These are phyloP conservation scores for Gymnoscopelus microlampas DNA, from an alignment of 2,797 vertebrate genomes.

Conservation along the genomic window DNA sequence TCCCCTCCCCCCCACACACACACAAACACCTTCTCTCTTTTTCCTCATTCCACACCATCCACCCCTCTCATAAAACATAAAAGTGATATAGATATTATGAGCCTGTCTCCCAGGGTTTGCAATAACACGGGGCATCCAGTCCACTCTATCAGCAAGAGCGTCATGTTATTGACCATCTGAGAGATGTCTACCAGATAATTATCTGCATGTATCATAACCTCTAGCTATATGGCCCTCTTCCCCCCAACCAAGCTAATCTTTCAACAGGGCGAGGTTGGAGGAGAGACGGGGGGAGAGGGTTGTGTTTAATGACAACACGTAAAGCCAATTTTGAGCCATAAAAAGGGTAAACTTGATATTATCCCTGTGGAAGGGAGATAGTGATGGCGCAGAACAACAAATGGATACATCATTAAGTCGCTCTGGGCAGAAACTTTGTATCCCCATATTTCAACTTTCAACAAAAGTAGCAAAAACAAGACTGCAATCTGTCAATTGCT, in stretches of 20 bases:
- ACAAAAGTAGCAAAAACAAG: too few species aligned
- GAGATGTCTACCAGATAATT: constrained; percentile 66
- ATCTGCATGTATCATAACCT: constrained; percentile 62
- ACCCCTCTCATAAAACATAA: not conserved
- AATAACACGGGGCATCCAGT: constrained; percentile 48
- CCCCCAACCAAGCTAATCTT: constrained; percentile 48
- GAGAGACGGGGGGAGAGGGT: too few species aligned
- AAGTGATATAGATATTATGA: constrained; percentile 23
- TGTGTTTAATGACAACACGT: constrained; percentile 53
- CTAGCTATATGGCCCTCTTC: constrained; percentile 28
- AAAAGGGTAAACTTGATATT: constrained; percentile 28
- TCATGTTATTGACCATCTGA: constrained; percentile 68
- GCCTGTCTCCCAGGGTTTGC: constrained; percentile 44
- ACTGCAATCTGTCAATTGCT: too few species aligned
- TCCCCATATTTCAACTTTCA: too few species aligned
- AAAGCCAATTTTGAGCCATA: constrained; percentile 46
- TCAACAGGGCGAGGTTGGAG: constrained; percentile 34
- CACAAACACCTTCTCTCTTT: not conserved
- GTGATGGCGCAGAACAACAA: constrained; percentile 38
- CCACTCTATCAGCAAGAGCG: constrained; percentile 60
- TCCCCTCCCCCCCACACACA: too few species aligned
- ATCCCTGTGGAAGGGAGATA: constrained; percentile 24
- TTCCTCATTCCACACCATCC: not conserved
- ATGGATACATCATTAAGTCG: constrained; percentile 37
- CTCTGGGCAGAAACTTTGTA: too few species aligned